A percentile compares a stretch with the other conserved stretches of the same genome.
Conservation (phyloP, 2,888 invertebrate genomes). For the Apamea monoglypha region DNA sequence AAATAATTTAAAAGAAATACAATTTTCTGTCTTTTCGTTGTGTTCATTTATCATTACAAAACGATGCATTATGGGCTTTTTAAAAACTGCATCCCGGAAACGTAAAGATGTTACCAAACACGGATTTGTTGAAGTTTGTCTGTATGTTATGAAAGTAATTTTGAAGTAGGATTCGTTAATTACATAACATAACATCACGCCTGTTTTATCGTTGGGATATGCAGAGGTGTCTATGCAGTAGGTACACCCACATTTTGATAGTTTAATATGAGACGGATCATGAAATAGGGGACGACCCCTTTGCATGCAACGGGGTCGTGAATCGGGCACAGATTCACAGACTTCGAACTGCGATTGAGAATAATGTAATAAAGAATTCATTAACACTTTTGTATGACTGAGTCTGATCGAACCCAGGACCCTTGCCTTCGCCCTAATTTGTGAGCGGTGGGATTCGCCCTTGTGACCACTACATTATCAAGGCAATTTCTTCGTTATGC, state of each 20-base stretch:
- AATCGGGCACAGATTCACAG: no score
- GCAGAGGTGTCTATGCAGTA: background rate
- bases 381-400: background rate
- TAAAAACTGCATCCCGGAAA: background rate
- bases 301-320: no score
- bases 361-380: background rate
- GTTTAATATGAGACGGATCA: no score
- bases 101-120: background rate
- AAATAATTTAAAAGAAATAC: no score
- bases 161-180: no score
- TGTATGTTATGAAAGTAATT: slow-evolving; percentile 25
- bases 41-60: no score
- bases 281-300: background rate
- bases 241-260: background rate
- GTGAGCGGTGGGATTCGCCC: background rate
- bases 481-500: no score
- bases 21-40: no score
- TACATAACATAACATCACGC: background rate
- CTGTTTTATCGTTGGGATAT: no score
- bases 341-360: background rate
- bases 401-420: background rate
- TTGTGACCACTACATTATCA: background rate
- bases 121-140: background rate
- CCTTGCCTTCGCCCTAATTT: no score
- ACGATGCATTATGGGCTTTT: background rate